Evolutionary conservation across 1,140 invertebrate species (phyloP).

Genomic region (Drosophila kepulauana): DNA sequence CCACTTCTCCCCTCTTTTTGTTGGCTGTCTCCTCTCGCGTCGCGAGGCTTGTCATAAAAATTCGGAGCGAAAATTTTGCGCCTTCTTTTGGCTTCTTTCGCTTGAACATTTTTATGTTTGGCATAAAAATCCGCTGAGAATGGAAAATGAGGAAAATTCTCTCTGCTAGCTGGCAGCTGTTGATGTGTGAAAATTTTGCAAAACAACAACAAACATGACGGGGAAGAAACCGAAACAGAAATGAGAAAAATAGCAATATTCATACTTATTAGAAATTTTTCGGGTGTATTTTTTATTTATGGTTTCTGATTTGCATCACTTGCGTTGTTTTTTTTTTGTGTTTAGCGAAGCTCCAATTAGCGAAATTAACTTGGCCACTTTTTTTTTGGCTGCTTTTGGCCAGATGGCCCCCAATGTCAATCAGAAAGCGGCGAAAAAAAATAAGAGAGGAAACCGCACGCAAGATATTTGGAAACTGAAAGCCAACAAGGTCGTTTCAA

Average conservation of each 20-base stretch:
- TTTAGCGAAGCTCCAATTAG: slow-evolving; percentile 60
- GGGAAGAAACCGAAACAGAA: background rate
- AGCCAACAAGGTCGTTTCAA: slow-evolving; percentile 60
- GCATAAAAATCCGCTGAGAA: slow-evolving; percentile 47
- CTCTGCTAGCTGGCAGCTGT: slow-evolving; percentile 42
- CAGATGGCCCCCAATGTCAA: slow-evolving; percentile 58
- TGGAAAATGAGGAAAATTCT: slow-evolving; percentile 53
- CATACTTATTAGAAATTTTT: slow-evolving; percentile 39
- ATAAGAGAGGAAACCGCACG: slow-evolving; percentile 48
- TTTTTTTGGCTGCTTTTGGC: slow-evolving; percentile 1
- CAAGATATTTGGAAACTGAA: slow-evolving; percentile 70
- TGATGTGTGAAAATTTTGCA: slow-evolving; percentile 72
- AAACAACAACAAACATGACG: background rate
- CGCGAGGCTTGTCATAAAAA: slow-evolving; percentile 63
- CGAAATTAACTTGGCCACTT: slow-evolving; percentile 56
- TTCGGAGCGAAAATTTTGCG: slow-evolving; percentile 55
- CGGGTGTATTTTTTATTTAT: slow-evolving; percentile 48
- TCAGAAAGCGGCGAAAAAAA: slow-evolving; percentile 1
- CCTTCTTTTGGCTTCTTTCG: slow-evolving; percentile 35
- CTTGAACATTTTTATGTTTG: slow-evolving; percentile 26
- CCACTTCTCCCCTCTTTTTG: background rate
- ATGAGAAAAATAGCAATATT: slow-evolving; percentile 10
- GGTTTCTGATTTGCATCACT: slow-evolving; percentile 40
- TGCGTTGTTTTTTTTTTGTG: slow-evolving; percentile 14
- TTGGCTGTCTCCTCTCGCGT: background rate